Conservation (phyloP, 1,140 invertebrate genomes). For the Brachionus koreanus region DNA sequence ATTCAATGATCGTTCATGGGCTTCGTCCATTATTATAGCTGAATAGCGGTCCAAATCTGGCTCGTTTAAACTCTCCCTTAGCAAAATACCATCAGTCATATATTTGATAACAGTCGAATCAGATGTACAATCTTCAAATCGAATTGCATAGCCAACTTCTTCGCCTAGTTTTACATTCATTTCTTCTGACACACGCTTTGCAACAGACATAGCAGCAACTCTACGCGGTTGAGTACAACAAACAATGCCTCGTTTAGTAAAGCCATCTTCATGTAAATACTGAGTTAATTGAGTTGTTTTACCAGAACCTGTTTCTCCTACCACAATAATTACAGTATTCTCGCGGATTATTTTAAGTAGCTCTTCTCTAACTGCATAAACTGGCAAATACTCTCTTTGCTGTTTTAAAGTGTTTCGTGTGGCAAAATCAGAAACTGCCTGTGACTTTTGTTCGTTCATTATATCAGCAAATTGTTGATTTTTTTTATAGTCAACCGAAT, state of each 20-base stretch:
- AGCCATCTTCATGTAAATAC: conserved; percentile 95
- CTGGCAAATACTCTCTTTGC: conserved; percentile 77
- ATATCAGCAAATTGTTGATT: conserved; percentile 95
- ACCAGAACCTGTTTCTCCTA: conserved; percentile 96
- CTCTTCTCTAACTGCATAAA: conserved; percentile 84
- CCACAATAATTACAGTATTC: conserved; percentile 90
- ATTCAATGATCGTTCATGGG: conserved; percentile 91
- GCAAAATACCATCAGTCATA: conserved; percentile 97
- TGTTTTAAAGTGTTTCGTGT: conserved; percentile 80
- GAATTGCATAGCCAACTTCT: conserved; percentile 91
- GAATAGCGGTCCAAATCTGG: conserved; percentile 91
- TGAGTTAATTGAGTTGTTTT: conserved; percentile 99
- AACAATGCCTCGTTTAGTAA: conserved; percentile 84
- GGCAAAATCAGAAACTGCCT: conserved; percentile 81
- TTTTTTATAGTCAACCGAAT: conserved; percentile 63
- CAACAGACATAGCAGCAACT: conserved; percentile 98
- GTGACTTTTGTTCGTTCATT: conserved; percentile 66
- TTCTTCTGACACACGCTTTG: conserved; percentile 96
- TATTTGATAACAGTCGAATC: conserved; percentile 90
- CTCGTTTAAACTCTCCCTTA: conserved; percentile 88
- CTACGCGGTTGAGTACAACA: conserved; percentile 87
- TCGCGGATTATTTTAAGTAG: conserved; percentile 73
- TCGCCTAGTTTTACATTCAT: conserved; percentile 77
- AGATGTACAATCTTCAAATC: conserved; percentile 95
- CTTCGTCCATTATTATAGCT: conserved; percentile 98